Conservation (phyloP, 2,888 invertebrate genomes). For the Flabesymbios commensalis region DNA sequence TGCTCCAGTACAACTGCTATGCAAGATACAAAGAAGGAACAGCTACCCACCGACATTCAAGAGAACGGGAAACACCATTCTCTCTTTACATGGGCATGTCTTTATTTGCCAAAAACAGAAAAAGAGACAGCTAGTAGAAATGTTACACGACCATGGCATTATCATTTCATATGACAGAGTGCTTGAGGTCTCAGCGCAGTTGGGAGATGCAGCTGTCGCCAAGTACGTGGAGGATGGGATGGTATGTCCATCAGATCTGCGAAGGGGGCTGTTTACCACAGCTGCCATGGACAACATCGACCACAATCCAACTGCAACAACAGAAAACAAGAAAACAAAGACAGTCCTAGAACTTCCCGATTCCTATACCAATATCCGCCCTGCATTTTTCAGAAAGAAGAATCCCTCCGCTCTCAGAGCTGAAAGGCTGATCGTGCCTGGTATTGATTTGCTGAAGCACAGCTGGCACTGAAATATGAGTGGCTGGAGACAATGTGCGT, state of each 20-base stretch:
- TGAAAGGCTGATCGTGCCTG: background rate
- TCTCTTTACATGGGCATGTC: constrained; percentile 29
- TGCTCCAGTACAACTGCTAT: constrained; percentile 24
- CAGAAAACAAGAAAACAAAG: constrained; percentile 14
- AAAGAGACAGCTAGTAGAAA: constrained; percentile 27
- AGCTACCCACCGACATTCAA: constrained; percentile 15
- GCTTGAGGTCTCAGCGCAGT: constrained; percentile 31
- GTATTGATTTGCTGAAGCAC: background rate
- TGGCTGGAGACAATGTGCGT: constrained; percentile 20
- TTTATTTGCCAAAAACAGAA: constrained; percentile 34
- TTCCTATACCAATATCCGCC: constrained; percentile 25
- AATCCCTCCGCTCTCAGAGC: constrained; percentile 10
- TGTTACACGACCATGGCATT: constrained; percentile 30
- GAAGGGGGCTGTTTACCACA: constrained; percentile 33
- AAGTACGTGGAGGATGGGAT: constrained; percentile 20
- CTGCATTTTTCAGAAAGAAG: constrained; percentile 19
- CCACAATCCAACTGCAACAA: constrained; percentile 33
- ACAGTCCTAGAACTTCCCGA: constrained; percentile 28
- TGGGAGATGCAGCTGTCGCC: constrained; percentile 22
- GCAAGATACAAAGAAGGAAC: constrained; percentile 14
- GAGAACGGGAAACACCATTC: constrained; percentile 22
- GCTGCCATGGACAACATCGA: constrained; percentile 38
- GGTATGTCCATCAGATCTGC: constrained; percentile 22
- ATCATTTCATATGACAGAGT: constrained; percentile 38
- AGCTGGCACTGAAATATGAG: constrained; percentile 16